Evolutionary conservation across 2,888 invertebrate genomes (phyloP), one percentile per base, ranked within the genome.

Genomic region (Pelosia muscerda): DNA sequence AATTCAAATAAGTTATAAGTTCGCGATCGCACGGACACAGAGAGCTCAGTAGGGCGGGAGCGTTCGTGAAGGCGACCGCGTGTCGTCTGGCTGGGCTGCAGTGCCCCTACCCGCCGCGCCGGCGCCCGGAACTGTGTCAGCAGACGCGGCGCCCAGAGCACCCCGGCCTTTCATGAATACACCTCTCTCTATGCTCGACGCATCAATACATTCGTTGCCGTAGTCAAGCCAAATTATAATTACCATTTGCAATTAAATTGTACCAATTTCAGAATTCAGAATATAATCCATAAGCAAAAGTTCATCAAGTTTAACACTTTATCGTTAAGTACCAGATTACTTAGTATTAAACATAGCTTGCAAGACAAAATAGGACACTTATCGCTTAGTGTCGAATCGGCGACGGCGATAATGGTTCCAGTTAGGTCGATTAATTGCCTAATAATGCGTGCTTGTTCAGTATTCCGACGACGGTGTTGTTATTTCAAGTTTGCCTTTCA

Each of bases 111-210:
- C 84, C 89, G 90, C 83, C 94, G 95, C 94, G 95, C 95, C 95
- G 94, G 94, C 94, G 94, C 93, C 93, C 88, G 88, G 90, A 94
- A 90, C 90, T 93, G 90, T 94, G 94, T 94, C 94, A 93, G 88
- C 86, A 87, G 87, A 86, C 89, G 88, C 88, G 88, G 90, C 88
- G 89, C 90, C 90, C 88, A 85, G 84, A 88, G 86, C 88, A 87
- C 85, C 88, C 86, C 90, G 86, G 88, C 88, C 87, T 90, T 87
- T 88, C 89, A 87, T 86, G 86, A 86, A 87, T 87, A 91, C 90
- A 88, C 89, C 88, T 87, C 86, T 81, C 86, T 83, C 83, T 82
- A 81, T 82, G 86, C 84, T 86, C 83, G 85, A 88, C 90, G 89
- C 91, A 90, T 91, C 90, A 90, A 91, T 91, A 91, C 88, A 87